phyloP scores from a whole-genome alignment of 1,140 invertebrate genomes.

The Trichonephila clavata region DNA sequence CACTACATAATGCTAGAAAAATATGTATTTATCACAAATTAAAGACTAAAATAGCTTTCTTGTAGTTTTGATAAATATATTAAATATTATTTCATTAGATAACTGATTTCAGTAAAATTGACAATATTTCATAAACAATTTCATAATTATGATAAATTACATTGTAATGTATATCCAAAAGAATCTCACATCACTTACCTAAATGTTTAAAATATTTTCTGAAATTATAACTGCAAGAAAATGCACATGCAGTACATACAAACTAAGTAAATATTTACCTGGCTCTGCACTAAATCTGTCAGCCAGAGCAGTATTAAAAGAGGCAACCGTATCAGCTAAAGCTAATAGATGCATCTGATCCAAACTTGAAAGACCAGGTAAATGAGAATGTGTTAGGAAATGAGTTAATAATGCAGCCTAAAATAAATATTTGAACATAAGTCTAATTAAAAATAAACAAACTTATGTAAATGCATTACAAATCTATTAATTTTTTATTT shows the following conservation, averaged over 20 bases:
- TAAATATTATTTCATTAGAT: too few species aligned
- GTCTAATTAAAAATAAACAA: background rate
- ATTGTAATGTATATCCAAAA: too few species aligned
- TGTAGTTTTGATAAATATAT: too few species aligned
- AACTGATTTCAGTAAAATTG: too few species aligned
- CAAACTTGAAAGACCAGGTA: constrained; percentile 97
- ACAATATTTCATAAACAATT: too few species aligned
- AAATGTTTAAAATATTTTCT: background rate
- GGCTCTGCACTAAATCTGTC: constrained; percentile 77
- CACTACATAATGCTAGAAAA: too few species aligned
- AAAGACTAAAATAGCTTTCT: too few species aligned
- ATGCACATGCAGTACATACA: background rate
- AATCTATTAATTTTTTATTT: background rate
- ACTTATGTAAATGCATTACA: background rate
- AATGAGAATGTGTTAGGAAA: constrained; percentile 95
- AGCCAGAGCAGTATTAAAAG: constrained; percentile 81
- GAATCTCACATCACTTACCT: too few species aligned
- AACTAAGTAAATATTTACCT: constrained; percentile 34
- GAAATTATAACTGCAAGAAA: background rate
- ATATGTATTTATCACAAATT: too few species aligned
- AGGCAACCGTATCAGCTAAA: constrained; percentile 97
- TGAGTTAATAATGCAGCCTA: constrained; percentile 85
- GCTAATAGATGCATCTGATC: constrained; percentile 99
- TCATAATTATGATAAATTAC: too few species aligned
- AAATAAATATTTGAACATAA: background rate